phyloP scores from a whole-genome alignment of 2,888 invertebrate species.

The Epistrophe grossulariae region DNA sequence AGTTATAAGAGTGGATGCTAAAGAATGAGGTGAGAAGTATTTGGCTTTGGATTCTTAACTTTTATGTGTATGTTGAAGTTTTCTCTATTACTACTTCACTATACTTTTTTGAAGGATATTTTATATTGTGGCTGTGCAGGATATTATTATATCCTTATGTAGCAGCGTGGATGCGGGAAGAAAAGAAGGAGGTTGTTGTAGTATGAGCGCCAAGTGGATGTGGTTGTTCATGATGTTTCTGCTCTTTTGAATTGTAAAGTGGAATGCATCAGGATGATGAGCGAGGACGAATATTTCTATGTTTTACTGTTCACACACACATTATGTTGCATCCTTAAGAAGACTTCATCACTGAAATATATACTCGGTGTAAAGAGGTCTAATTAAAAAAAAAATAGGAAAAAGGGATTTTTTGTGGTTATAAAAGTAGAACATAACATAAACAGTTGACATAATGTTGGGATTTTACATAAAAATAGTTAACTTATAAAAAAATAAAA shows the following conservation, averaged over 20 bases:
- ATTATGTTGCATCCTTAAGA: slow-evolving; percentile 4
- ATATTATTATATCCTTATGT: slow-evolving; percentile 70
- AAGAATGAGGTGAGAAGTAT: slow-evolving; percentile 61
- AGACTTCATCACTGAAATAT: slow-evolving; percentile 26
- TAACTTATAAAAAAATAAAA: background rate
- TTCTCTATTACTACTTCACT: slow-evolving; percentile 22
- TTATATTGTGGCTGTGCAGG: slow-evolving; percentile 39
- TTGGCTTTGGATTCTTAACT: slow-evolving; percentile 64
- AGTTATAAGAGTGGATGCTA: slow-evolving; percentile 2
- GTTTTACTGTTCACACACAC: background rate
- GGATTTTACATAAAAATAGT: background rate
- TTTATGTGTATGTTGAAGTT: slow-evolving; percentile 33
- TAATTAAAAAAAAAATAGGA: slow-evolving; percentile 44
- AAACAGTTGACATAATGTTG: background rate
- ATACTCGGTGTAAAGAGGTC: slow-evolving; percentile 50
- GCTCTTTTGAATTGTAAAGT: slow-evolving; percentile 69
- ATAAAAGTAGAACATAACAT: background rate
- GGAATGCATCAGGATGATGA: background rate
- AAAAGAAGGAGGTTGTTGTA: background rate
- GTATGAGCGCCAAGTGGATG: slow-evolving; percentile 57
- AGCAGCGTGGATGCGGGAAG: background rate
- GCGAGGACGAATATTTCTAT: slow-evolving; percentile 10
- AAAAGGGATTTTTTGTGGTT: background rate
- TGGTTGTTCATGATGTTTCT: slow-evolving; percentile 70
- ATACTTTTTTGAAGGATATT: slow-evolving; percentile 55